Evolutionary conservation across 2,797 vertebrate species (phyloP).

Genomic region (Harpagifer antarcticus): DNA sequence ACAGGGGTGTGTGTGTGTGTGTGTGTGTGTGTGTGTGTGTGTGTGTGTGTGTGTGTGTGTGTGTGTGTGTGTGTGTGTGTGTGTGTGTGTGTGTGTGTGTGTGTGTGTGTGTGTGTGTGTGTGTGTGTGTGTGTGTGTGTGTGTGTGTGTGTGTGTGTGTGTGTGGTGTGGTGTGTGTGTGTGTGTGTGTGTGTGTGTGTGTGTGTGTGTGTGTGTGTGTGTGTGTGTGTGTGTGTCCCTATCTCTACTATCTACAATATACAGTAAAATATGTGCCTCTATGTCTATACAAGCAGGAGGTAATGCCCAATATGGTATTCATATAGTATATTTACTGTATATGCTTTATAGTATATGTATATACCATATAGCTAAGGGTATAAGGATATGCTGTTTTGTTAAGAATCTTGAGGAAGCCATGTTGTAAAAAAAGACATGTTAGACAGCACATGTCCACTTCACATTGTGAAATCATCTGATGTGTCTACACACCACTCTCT

Average conservation of each 20-base stretch:
- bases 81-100: not conserved
- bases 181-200: not conserved
- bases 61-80: not conserved
- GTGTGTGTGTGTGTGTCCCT: not conserved
- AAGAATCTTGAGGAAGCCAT: slow-evolving; percentile 11
- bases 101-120: not conserved
- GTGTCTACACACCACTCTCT: slow-evolving; percentile 3
- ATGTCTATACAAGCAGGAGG: no score
- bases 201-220: not conserved
- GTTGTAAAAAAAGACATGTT: not conserved
- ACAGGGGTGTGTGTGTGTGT: slow-evolving; percentile 25
- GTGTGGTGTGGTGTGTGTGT: not conserved
- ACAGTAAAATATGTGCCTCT: no score
- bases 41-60: not conserved
- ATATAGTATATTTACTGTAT: no score
- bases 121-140: not conserved
- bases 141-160: no score
- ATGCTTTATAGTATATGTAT: no score
- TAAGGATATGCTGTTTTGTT: not conserved
- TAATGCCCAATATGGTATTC: no score
- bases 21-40: not conserved
- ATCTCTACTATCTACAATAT: no score
- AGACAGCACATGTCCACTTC: slow-evolving; percentile 1
- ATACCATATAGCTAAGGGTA: slow-evolving; percentile 7
- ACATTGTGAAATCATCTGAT: slow-evolving; percentile 17